Evolutionary conservation across 2,797 vertebrate genomes (phyloP).

Genomic region (Epinephelus coioides): DNA sequence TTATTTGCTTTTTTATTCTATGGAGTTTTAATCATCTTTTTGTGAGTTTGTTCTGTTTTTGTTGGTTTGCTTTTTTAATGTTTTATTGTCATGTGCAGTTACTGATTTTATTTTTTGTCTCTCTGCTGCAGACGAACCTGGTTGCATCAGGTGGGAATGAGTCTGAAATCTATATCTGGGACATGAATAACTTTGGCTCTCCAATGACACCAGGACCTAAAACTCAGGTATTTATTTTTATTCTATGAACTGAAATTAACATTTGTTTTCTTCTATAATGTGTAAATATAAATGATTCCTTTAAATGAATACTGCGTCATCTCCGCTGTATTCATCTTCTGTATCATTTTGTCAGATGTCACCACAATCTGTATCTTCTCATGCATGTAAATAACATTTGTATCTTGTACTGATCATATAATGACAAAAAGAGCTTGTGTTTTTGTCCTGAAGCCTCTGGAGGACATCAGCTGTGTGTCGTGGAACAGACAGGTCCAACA

Average conservation of each 20-base stretch:
- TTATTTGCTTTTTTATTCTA: too few species aligned
- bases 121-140: slow-evolving; percentile 89
- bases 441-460: slow-evolving; percentile 86
- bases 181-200: slow-evolving; percentile 95
- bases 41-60: too few species aligned
- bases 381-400: background rate
- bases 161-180: slow-evolving; percentile 99
- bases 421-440: background rate
- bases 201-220: slow-evolving; percentile 98
- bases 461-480: slow-evolving; percentile 95
- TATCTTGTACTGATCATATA: background rate
- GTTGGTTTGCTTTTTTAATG: too few species aligned
- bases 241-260: background rate
- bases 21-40: too few species aligned
- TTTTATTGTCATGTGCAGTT: background rate
- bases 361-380: background rate
- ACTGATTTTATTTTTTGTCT: background rate
- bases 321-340: background rate
- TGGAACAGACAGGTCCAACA: slow-evolving; percentile 99
- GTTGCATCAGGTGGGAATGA: slow-evolving; percentile 97
- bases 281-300: background rate
- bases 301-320: background rate
- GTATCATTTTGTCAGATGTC: too few species aligned
- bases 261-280: background rate
- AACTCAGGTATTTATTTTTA: slow-evolving; percentile 89